Evolutionary conservation across 1,140 invertebrate species (phyloP), one percentile per base, ranked within the genome.

Genomic region (Proales similis): DNA sequence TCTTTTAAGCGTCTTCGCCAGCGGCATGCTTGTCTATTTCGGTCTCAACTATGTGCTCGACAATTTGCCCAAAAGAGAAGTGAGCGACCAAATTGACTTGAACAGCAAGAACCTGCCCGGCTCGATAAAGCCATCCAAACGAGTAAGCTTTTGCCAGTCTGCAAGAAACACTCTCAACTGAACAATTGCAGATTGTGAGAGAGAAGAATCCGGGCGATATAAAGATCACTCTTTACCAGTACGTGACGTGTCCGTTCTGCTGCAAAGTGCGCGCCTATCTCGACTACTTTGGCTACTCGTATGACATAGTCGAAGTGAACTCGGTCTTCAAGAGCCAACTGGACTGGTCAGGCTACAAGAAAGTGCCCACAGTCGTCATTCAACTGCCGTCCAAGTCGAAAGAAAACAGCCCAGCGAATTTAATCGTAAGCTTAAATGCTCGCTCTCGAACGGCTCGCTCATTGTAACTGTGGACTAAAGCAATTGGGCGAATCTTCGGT

Each of bases 271-370:
- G 94, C 64, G 85, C 89, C 14, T 88, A 90, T 73, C 77, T 99
- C 3, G 91, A 98, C 77, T 91, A 86, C 69, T 84, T 87, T 76
- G 92, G 92, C 3, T 81, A 97, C 48, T 88, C 87, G 0, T 98
- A 98, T 76, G 85, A 96, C 70, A 80, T 98, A 12, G 85, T 98
- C 12, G 94, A 99, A 81, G 94, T 98, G 0, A 88, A 95, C 79
- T 88, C 90, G 27, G 88, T 97, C 2, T 78, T 91, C 0, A 80
- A 88, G 30, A 84, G 85, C 67, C 86, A 95, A 71, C 85, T 95
- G 29, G 88, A 86, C 71, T 97, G 93, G 88, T 90, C 90, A 0
- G 71, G 81, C 1, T 94, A 96, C 67, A 90, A 85, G 70, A 98
- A 98, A 81, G 91, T 97, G 30, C 93, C 93, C 0, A 90, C 94